Percentiles rank a stretch among this genome's conserved stretches.
phyloP scores from a whole-genome alignment of 2,888 invertebrate genomes.

The Drosophila kambysellisi region DNA sequence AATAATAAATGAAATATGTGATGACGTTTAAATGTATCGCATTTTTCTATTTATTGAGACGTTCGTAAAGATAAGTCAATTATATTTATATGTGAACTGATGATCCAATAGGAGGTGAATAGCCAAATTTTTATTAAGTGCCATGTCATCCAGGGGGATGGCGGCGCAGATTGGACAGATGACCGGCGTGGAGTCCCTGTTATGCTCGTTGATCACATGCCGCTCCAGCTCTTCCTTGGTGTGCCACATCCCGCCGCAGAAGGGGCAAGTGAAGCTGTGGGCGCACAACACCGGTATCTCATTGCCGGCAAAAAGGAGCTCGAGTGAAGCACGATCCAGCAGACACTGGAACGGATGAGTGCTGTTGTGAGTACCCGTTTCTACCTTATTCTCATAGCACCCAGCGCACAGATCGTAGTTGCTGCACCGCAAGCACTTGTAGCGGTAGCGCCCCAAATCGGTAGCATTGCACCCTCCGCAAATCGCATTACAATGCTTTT shows the following conservation, averaged over 20 bases:
- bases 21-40: no score
- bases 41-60: no score
- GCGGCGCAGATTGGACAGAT: conserved; percentile 62
- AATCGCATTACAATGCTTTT: conserved; percentile 30
- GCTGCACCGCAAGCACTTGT: conserved; percentile 57
- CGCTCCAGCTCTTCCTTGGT: conserved; percentile 9
- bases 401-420: conserved; percentile 54
- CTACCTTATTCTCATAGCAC: conserved; percentile 43
- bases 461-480: conserved; percentile 49
- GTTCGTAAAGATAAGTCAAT: no score
- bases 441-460: conserved; percentile 38
- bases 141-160: conserved; percentile 15
- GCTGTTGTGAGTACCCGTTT: conserved; percentile 25
- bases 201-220: conserved; percentile 31
- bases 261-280: conserved; percentile 57
- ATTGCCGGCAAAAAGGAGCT: conserved; percentile 42
- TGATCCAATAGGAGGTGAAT: no score
- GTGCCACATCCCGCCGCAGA: conserved; percentile 15
- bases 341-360: conserved; percentile 62
- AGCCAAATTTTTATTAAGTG: conserved; percentile 14
- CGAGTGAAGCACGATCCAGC: conserved; percentile 38
- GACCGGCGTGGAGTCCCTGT: conserved; percentile 21
- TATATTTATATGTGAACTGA: no score
- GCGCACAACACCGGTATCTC: conserved; percentile 42
- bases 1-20: no score